Evolutionary conservation across 2,888 invertebrate genomes (phyloP).

Genomic region (Perdita meconis): DNA sequence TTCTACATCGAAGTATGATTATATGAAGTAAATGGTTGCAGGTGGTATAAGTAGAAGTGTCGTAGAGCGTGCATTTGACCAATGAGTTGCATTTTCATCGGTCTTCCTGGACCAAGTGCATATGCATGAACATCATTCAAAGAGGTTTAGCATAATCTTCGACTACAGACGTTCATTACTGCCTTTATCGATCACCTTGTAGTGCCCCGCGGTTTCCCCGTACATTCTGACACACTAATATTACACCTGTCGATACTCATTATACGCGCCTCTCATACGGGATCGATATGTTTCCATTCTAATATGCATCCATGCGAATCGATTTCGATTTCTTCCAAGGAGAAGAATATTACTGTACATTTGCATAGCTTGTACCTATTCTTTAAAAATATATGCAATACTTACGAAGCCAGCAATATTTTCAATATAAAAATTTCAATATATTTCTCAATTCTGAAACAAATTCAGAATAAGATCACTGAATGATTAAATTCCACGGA

Average conservation of each 20-base stretch:
- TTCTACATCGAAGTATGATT: too few relatives aligned
- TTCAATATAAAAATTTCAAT: too few relatives aligned
- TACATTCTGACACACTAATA: not conserved
- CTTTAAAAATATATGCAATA: too few relatives aligned
- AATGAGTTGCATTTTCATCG: constrained; percentile 43
- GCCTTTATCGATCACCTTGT: constrained; percentile 44
- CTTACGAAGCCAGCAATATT: too few relatives aligned
- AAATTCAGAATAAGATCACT: too few relatives aligned
- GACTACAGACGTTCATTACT: constrained; percentile 54
- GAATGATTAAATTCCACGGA: too few relatives aligned
- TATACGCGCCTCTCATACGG: not conserved
- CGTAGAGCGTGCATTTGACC: not conserved
- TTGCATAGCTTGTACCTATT: too few relatives aligned
- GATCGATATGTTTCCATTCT: constrained; percentile 9
- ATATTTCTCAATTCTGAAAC: too few relatives aligned
- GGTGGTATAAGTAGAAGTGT: not conserved
- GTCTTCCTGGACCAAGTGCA: constrained; percentile 45
- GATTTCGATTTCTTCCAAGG: not conserved
- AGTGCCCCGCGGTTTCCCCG: not conserved
- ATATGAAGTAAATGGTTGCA: not conserved
- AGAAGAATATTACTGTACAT: too few relatives aligned
- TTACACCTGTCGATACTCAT: not conserved
- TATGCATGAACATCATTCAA: constrained; percentile 34
- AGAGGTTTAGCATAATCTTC: constrained; percentile 59
- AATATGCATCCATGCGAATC: not conserved